Base-by-base conservation (phyloP, 2,888 invertebrate species). In the Lysandra bellargus region DNA sequence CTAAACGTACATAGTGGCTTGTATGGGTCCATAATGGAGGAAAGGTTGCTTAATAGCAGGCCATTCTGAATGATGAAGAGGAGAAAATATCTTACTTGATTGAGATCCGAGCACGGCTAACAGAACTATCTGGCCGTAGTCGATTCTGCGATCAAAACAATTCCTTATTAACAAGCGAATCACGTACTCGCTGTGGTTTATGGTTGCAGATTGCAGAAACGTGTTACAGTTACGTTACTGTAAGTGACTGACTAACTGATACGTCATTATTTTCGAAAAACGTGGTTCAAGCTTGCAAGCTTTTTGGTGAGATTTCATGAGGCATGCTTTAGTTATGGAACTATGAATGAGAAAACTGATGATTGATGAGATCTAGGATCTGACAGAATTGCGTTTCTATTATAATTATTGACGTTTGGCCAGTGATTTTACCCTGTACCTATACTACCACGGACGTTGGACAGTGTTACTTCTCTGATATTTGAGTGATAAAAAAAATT, bases 131-230 rank as follows among this genome's bases (percentile, higher is more conserved):
- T 69, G 30, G 30, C 6, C 23, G 33, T 33, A 69, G 12, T 69
- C 69, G 12, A 69, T 69, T 69, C 61, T 69, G 33, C 69, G 69
- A 69, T 33, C 69, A 33, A 69, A 69, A 37, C 69, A 69, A 69
- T 69, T 69, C 33, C 69, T 69, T 69, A 69, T 69, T 69, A 69
- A 14, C 33, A 37, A 14, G 69, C 69, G 69, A 69, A 69, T 37
- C 69, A 69, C 69, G 69, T 69, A 69, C 69, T 33, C 69, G 14
- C 69, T 69, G 69, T 69, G 69, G 69, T 14, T 69, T 69, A 69
- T 69, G 23, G 69, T 69, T 69, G 69, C 69, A 69, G 69, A 69
- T 69, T 69, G 69, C 33, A 69, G 69, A 17, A 33, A 69, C 69
- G 37, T 69, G 69, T 69, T 69, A 69, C 69, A 33, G 69, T 69